phyloP scores from a whole-genome alignment of 2,113 vertebrate genomes.

The Chaetura pelagica region DNA sequence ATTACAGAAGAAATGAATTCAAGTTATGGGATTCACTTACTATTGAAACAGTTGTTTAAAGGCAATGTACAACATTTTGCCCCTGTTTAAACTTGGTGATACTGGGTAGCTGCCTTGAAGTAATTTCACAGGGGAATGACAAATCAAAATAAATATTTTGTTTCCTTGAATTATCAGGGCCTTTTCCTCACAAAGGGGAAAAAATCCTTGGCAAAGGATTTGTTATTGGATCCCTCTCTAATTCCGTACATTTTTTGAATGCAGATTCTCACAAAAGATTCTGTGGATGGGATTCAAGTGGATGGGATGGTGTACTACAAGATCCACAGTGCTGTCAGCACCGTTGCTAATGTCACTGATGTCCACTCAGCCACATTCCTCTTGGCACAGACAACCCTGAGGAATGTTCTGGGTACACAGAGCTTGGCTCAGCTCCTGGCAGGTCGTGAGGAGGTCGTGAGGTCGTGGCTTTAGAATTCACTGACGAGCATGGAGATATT shows the following conservation, averaged over 20 bases:
- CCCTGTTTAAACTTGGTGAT: no score
- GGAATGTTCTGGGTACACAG: conserved; percentile 90
- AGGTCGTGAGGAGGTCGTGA: conserved; percentile 88
- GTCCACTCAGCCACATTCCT: conserved; percentile 88
- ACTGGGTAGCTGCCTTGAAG: no score
- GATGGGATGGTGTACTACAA: conserved; percentile 91
- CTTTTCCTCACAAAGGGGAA: no score
- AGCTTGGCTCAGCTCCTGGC: conserved; percentile 92
- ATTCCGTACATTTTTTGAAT: background rate
- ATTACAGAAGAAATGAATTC: no score
- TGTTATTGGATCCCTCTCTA: background rate
- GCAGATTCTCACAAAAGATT: conserved; percentile 92
- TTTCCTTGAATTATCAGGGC: no score
- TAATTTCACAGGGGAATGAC: no score
- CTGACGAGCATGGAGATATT: conserved; percentile 79
- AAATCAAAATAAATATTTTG: no score
- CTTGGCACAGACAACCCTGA: conserved; percentile 90
- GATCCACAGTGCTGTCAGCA: conserved; percentile 88
- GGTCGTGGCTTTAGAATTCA: conserved; percentile 68
- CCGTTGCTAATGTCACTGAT: conserved; percentile 89
- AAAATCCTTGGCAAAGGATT: background rate
- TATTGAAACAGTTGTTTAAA: no score
- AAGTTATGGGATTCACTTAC: no score
- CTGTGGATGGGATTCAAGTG: conserved; percentile 87
- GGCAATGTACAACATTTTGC: no score